These are phyloP conservation scores for Calyptomena viridis DNA, from an alignment of 2,113 vertebrate genomes.

Conservation along the genomic window DNA sequence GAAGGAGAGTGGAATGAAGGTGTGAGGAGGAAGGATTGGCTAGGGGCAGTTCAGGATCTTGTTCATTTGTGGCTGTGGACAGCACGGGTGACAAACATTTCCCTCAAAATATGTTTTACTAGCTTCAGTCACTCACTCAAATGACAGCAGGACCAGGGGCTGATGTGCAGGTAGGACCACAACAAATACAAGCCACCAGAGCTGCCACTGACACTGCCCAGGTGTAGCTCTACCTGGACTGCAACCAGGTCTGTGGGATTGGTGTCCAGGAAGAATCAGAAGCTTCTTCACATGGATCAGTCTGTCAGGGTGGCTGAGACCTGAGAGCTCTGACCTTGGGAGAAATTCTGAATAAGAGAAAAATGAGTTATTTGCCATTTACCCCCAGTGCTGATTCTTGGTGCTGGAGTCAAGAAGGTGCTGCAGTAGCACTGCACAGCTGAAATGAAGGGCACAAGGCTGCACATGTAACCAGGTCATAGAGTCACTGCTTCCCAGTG, in stretches of 20 bases:
- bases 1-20: conserved; percentile 56
- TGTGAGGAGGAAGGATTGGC: background rate
- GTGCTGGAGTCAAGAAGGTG: rapidly evolving
- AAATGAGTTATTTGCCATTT: background rate
- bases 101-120: background rate
- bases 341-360: background rate
- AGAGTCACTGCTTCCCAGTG: background rate
- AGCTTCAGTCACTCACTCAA: background rate
- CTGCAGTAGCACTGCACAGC: background rate
- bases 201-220: background rate
- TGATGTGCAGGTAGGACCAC: background rate
- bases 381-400: background rate
- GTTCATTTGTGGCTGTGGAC: background rate
- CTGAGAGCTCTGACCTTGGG: background rate
- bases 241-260: background rate
- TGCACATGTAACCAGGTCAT: background rate
- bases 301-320: background rate
- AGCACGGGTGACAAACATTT: background rate
- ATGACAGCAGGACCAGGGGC: background rate
- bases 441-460: background rate
- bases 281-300: background rate
- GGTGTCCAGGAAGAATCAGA: background rate
- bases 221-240: background rate
- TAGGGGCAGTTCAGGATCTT: background rate
- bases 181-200: background rate